phyloP scores from a whole-genome alignment of 2,113 vertebrate species.

The Ammodytes marinus region DNA sequence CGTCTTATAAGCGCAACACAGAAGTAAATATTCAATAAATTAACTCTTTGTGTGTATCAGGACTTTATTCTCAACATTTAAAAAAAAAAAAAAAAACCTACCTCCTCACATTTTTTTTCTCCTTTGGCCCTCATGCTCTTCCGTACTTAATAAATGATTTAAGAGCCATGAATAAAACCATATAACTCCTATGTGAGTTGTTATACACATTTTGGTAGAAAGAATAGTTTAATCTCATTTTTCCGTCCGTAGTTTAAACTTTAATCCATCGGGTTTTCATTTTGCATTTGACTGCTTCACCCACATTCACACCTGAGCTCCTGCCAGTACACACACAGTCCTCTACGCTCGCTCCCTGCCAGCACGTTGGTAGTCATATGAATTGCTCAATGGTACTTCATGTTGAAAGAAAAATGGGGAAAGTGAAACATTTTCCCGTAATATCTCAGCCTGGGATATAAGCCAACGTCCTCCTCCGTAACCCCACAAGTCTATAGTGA shows the following conservation, averaged over 20 bases:
- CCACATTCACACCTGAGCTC: constrained; percentile 1
- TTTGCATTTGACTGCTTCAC: background rate
- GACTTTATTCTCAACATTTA: too few relatives aligned
- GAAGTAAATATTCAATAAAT: too few relatives aligned
- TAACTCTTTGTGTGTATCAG: too few relatives aligned
- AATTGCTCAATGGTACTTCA: background rate
- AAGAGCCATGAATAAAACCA: background rate
- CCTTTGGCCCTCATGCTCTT: background rate
- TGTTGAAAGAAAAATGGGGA: background rate
- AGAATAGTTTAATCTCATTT: background rate
- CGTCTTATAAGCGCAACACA: too few relatives aligned
- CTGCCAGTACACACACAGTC: background rate
- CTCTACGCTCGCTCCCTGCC: background rate
- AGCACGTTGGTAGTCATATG: background rate
- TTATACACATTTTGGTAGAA: background rate
- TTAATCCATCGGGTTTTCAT: background rate
- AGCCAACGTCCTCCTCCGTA: constrained; percentile 3
- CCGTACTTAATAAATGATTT: background rate
- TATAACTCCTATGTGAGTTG: background rate
- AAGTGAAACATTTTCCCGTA: background rate
- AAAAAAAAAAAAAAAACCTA: too few relatives aligned
- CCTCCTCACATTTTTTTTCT: too few relatives aligned
- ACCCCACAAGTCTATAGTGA: constrained; percentile 21
- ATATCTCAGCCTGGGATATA: constrained; percentile 5
- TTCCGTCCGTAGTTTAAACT: background rate